These are phyloP conservation scores for Dyspetes luteomarginatus DNA, from an alignment of 2,888 invertebrate genomes.

Conservation along the genomic window DNA sequence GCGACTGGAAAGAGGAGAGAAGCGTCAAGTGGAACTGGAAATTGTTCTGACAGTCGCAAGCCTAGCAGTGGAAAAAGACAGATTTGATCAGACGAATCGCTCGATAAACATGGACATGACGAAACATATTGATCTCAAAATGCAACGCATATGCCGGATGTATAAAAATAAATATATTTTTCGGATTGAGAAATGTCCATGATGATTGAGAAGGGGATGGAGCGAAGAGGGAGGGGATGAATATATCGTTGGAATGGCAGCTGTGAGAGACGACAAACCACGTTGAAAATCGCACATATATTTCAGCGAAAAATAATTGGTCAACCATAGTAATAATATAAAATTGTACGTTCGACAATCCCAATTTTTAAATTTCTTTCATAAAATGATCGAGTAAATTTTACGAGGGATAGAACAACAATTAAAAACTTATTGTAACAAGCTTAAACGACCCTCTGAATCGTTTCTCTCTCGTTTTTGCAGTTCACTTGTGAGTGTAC, in stretches of 20 bases:
- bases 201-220: too few species aligned
- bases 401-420: conserved; percentile 25
- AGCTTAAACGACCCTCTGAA: not conserved
- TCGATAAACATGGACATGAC: not conserved
- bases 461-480: not conserved
- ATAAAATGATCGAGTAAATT: conserved; percentile 9
- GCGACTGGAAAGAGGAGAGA: not conserved
- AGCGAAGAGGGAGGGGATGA: not conserved
- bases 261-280: not conserved
- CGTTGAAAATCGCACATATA: not conserved
- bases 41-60: not conserved
- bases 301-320: conserved; percentile 36
- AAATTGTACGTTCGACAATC: conserved; percentile 20
- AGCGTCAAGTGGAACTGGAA: conserved; percentile 8
- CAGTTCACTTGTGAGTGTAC: not conserved
- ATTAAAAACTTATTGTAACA: too few species aligned
- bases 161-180: not conserved
- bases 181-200: conserved; percentile 1
- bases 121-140: not conserved
- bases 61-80: conserved; percentile 40
- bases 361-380: not conserved
- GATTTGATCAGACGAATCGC: conserved; percentile 40
- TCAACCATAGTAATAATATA: conserved; percentile 32
- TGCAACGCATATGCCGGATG: not conserved
- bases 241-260: not conserved